Evolutionary conservation across 2,888 invertebrate genomes (phyloP), one percentile per base, ranked within the genome.

Genomic region (Cistogaster globosa): DNA sequence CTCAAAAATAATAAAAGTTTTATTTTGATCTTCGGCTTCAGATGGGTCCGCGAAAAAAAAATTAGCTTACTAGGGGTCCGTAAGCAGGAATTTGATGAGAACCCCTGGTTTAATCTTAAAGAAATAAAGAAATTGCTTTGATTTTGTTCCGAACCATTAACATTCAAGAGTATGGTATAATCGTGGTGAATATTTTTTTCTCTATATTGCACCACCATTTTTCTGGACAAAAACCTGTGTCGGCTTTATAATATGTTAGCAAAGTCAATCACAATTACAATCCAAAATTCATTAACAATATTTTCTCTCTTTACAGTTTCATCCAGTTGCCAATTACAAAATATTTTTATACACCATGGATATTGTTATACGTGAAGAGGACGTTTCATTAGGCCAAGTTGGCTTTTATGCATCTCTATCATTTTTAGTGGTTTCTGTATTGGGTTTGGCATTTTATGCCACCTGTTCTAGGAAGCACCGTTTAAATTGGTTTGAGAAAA

Each of bases 401-500:
- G 93, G 92, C 36, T 87, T 93, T 60, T 94, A 94, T 87, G 93
- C 93, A 2, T 92, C 93, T 2, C 89, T 93, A 18, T 94, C 94
- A 1, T 93, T 94, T 88, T 87, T 94, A 81, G 91, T 93, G 67
- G 93, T 93, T 0, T 92, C 93, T 2, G 88, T 93, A 0, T 88
- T 93, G 18, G 93, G 93, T 32, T 90, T 93, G 0, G 90, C 94
- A 7, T 87, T 94, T 2, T 94, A 94, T 86, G 92, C 94, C 42
- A 93, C 93, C 63, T 94, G 94, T 88, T 93, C 94, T 20, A 92
- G 92, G 79, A 93, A 93, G 58, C 94, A 93, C 88, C 92, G 93
- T 48, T 92, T 94, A 53, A 94, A 94, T 90, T 94, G 94, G 94
- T 94, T 94, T 87, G 94, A 94, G 89, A 93, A 94, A 86, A 94